Base-by-base conservation (phyloP, 2,888 invertebrate genomes). In the Eupithecia subfuscata region DNA sequence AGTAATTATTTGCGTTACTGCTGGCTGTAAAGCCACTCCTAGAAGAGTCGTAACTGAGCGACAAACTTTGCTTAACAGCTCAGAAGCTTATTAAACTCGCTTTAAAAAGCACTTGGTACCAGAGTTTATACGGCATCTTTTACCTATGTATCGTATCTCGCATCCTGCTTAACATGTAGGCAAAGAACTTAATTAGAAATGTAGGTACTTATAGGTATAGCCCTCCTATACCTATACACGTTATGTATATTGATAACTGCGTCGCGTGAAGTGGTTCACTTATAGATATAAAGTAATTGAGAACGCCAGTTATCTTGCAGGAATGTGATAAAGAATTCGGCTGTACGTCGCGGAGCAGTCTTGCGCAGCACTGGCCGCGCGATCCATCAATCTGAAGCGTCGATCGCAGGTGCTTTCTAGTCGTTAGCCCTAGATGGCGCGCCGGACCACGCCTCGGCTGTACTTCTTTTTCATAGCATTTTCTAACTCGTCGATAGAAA, bases 401-500 rank as follows among this genome's bases (percentile, higher is more conserved):
- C 90, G 91, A 87, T 91, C 91, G 89, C 87, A 88, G 90, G 91
- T 90, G 93, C 94, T 94, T 95, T 95, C 95, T 92, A 94, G 93
- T 95, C 94, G 94, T 94, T 94, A 95, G 92, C 95, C 94, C 91
- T 94, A 94, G 89, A 95, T 88, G 95, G 95, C 83, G 84, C 79
- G 87, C 87, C 84, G 86, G 87, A 92, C 93, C 93, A 92, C 93
- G 93, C 94, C 92, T 92, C 88, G 90, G 87, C 85, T 89, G 86
- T 87, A 88, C 92, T 92, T 92, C 92, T 95, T 94, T 95, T 93
- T 90, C 92, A 90, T 91, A 90, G 89, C 88, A 92, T 93, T 94
- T 95, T 94, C 95, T 93, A 95, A 94, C 91, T 89, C 88, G 92
- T 91, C 89, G 87, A 90, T 94, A 95, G 94, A 95, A 94, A 94